A percentile compares a stretch with the other conserved stretches of the same genome.
Evolutionary conservation across 2,888 invertebrate species (phyloP).

Genomic region (Agriopis marginaria): DNA sequence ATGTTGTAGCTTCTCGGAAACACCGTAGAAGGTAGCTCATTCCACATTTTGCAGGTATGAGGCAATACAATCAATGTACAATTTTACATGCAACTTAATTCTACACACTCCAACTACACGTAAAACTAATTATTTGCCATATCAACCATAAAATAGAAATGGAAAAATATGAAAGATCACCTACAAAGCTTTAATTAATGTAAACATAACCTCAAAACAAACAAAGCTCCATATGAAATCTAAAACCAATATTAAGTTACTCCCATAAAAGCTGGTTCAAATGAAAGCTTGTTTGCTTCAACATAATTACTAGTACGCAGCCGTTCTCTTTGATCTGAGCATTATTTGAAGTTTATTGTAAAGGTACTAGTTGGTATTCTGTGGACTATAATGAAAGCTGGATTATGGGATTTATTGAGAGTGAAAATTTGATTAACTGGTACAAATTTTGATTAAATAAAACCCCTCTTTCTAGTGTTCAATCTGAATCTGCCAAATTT

Average conservation of each 20-base stretch:
- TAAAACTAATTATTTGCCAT: not conserved
- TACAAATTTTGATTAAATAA: not conserved
- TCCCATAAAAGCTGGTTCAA: slow-evolving; percentile 4
- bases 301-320: slow-evolving; percentile 28
- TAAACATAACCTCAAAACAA: slow-evolving; percentile 14
- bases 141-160: not conserved
- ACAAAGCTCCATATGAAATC: slow-evolving; percentile 23
- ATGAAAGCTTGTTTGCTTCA: slow-evolving; percentile 26
- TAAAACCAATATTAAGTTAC: slow-evolving; percentile 31
- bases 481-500: not conserved
- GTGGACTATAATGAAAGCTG: not conserved
- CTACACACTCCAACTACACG: no score
- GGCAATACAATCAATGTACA: no score
- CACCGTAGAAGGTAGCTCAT: no score
- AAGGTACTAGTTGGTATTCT: slow-evolving; percentile 3
- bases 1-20: no score
- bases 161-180: not conserved
- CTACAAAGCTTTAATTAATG: slow-evolving; percentile 4
- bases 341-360: slow-evolving; percentile 26
- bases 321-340: slow-evolving; percentile 27
- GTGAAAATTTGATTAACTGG: slow-evolving; percentile 1
- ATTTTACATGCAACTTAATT: no score
- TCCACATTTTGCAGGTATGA: no score
- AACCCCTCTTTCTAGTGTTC: not conserved
- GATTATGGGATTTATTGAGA: slow-evolving; percentile 7